A percentile compares a stretch with the other conserved stretches of the same genome.
phyloP scores from a whole-genome alignment of 2,113 vertebrate genomes.

The Lucifuga dentata region DNA sequence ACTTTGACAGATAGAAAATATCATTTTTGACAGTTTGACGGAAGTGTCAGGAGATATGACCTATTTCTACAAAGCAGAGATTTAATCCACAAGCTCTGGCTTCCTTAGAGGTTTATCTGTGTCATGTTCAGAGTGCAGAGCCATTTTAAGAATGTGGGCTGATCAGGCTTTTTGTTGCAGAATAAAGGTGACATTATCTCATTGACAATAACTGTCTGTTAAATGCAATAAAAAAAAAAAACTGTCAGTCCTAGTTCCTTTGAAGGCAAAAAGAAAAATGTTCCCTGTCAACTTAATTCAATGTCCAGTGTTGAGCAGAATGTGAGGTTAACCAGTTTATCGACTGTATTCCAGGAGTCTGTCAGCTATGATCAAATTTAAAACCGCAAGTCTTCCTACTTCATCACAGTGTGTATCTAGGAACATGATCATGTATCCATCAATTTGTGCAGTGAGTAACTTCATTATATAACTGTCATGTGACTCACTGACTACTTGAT shows the following conservation, averaged over 20 bases:
- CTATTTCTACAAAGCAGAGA: slow-evolving; percentile 27
- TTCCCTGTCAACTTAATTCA: slow-evolving; percentile 58
- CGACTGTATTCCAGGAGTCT: slow-evolving; percentile 44
- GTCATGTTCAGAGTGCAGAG: slow-evolving; percentile 26
- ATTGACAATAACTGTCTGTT: slow-evolving; percentile 30
- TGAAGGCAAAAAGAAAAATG: slow-evolving; percentile 46
- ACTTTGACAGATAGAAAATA: background rate
- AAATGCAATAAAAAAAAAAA: slow-evolving; percentile 30
- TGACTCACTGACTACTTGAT: slow-evolving; percentile 10
- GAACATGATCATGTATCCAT: slow-evolving; percentile 25
- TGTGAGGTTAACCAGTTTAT: slow-evolving; percentile 59
- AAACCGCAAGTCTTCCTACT: slow-evolving; percentile 53
- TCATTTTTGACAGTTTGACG: slow-evolving; percentile 6
- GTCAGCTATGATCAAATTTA: slow-evolving; percentile 49
- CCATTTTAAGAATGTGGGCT: slow-evolving; percentile 27
- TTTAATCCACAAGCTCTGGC: slow-evolving; percentile 24
- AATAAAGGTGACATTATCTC: slow-evolving; percentile 30
- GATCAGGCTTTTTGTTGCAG: background rate
- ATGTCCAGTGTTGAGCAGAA: slow-evolving; percentile 42
- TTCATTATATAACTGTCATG: background rate
- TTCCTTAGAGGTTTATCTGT: slow-evolving; percentile 28
- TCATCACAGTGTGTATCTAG: slow-evolving; percentile 33
- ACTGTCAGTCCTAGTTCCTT: slow-evolving; percentile 25
- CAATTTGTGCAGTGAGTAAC: slow-evolving; percentile 17
- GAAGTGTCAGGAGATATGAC: slow-evolving; percentile 24